Evolutionary conservation across 2,888 invertebrate genomes (phyloP).

Genomic region (Megastigmus dorsalis): DNA sequence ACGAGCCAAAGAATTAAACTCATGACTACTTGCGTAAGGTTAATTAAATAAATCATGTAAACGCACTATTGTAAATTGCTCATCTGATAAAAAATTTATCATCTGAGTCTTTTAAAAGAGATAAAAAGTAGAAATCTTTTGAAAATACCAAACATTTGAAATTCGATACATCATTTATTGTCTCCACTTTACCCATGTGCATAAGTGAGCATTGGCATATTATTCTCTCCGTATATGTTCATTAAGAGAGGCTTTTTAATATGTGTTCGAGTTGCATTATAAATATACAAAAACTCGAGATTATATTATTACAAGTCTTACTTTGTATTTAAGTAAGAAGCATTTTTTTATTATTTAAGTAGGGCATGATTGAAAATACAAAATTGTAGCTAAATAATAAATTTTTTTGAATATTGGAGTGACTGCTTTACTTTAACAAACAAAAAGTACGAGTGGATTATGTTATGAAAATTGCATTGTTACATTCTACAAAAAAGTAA

Average conservation of each 20-base stretch:
- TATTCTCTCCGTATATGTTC: too few species aligned
- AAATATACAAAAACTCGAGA: background rate
- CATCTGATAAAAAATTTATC: too few species aligned
- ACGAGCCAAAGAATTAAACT: too few species aligned
- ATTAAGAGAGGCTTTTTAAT: constrained; percentile 11
- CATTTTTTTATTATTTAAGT: constrained; percentile 39
- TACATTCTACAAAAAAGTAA: background rate
- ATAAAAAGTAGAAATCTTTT: too few species aligned
- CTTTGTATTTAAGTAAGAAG: constrained; percentile 28
- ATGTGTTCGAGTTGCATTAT: background rate
- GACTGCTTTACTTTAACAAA: background rate
- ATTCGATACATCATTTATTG: too few species aligned
- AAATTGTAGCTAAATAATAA: constrained; percentile 16
- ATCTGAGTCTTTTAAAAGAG: too few species aligned
- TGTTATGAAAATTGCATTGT: background rate
- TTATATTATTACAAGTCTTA: background rate
- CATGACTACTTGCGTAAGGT: too few species aligned
- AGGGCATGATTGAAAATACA: background rate
- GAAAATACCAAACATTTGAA: too few species aligned
- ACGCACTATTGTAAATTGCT: too few species aligned
- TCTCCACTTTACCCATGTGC: too few species aligned
- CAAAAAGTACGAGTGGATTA: constrained; percentile 6
- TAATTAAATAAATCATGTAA: too few species aligned
- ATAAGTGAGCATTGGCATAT: too few species aligned
- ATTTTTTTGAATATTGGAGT: constrained; percentile 26